phyloP scores from a whole-genome alignment of 2,797 vertebrate genomes.

The Aplochiton taeniatus region DNA sequence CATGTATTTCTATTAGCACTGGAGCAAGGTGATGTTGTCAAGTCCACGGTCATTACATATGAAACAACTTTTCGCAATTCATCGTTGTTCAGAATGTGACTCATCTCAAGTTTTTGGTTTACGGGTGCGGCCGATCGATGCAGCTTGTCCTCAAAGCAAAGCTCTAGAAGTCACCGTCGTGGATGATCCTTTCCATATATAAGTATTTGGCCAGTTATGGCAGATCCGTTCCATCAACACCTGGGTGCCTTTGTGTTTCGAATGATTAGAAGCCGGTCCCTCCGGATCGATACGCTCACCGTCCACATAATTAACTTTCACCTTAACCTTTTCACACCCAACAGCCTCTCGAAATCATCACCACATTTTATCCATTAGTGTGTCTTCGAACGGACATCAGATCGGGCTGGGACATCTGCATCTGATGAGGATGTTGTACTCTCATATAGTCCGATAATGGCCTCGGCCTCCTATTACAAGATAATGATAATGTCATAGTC shows the following conservation, averaged over 20 bases:
- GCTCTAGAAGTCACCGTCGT: no score
- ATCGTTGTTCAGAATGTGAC: no score
- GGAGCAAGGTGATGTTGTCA: constrained; percentile 17
- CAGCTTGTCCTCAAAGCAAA: background rate
- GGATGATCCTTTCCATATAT: no score
- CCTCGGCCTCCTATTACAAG: background rate
- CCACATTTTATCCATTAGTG: constrained; percentile 29
- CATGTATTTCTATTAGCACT: constrained; percentile 40
- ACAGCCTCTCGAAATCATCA: constrained; percentile 28
- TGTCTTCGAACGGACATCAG: constrained; percentile 27
- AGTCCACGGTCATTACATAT: constrained; percentile 27
- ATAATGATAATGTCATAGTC: no score
- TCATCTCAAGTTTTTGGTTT: no score
- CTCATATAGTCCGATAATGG: constrained; percentile 18
- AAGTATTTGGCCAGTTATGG: background rate
- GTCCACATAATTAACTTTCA: constrained; percentile 62
- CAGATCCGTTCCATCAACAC: background rate
- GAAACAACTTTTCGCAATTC: constrained; percentile 33
- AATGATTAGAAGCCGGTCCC: constrained; percentile 43
- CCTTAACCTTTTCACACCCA: constrained; percentile 27
- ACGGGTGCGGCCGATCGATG: no score
- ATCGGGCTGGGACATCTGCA: constrained; percentile 20
- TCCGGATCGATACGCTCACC: constrained; percentile 60
- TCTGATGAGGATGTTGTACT: constrained; percentile 39
- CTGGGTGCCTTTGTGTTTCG: background rate